Evolutionary conservation across 37 sponge, comb jelly and placozoan species (phyloP).

Genomic region (Ephydatia muelleri): DNA sequence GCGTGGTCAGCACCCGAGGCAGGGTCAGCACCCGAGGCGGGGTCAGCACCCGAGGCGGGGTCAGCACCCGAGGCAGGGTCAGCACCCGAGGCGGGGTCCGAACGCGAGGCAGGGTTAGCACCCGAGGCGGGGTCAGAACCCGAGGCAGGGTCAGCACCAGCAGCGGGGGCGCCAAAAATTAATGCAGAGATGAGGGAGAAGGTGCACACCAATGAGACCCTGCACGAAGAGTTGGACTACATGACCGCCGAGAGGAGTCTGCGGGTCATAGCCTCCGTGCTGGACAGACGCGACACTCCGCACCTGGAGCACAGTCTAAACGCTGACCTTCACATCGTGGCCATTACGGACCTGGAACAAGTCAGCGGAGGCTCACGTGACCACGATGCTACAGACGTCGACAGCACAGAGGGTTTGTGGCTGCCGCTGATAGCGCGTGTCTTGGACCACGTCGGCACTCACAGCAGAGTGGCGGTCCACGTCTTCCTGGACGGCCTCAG

Average conservation of each 20-base stretch:
- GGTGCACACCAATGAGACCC: neutral
- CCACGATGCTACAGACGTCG: neutral
- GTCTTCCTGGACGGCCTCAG: slow-evolving; percentile 13
- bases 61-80: too few relatives aligned
- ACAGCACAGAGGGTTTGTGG: neutral
- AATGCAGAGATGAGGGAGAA: too few relatives aligned
- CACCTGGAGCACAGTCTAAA: slow-evolving; percentile 1
- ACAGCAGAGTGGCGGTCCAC: slow-evolving; percentile 14
- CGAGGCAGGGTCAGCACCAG: too few relatives aligned
- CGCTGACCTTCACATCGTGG: slow-evolving; percentile 26
- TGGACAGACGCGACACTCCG: neutral
- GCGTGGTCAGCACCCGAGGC: neutral
- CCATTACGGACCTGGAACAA: neutral
- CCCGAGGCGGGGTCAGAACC: too few relatives aligned
- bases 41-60: too few relatives aligned
- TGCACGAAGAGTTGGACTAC: neutral
- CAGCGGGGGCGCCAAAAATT: too few relatives aligned
- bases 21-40: too few relatives aligned
- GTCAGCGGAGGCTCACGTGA: neutral
- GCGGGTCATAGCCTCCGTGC: neutral
- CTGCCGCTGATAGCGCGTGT: neutral
- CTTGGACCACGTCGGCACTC: neutral
- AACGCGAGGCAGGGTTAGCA: too few relatives aligned
- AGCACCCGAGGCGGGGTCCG: too few relatives aligned
- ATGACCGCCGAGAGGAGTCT: neutral